Conservation (phyloP, 92 coral and sea anemone species). For the Paragorgia papillata region DNA sequence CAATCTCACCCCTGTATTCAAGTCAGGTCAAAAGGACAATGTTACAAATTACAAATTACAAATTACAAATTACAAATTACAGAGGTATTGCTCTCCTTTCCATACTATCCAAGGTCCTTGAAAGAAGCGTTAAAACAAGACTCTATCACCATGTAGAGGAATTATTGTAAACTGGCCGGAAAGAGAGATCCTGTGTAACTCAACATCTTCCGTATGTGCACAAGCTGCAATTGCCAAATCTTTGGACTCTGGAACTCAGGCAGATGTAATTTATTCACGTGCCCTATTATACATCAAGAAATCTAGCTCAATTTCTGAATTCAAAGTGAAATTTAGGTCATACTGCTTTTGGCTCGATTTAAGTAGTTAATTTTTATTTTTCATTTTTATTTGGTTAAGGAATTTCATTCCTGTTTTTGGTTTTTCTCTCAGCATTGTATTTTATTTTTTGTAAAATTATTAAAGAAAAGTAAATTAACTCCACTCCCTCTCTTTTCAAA, state of each 20-base stretch:
- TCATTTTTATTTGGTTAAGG: too few species aligned
- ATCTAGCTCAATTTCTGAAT: too few species aligned
- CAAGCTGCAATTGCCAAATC: constrained; percentile 32
- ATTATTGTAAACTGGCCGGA: constrained; percentile 6
- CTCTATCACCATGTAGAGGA: constrained; percentile 22
- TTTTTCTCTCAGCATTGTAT: too few species aligned
- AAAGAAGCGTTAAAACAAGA: constrained; percentile 43
- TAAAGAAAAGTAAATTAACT: too few species aligned
- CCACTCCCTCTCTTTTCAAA: too few species aligned
- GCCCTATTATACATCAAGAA: too few species aligned
- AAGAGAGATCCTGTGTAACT: constrained; percentile 40
- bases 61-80: too few species aligned
- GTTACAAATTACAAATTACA: constrained; percentile 45
- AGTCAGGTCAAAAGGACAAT: constrained; percentile 42
- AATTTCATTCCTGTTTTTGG: too few species aligned
- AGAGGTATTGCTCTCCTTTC: constrained; percentile 49
- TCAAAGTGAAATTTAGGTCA: too few species aligned
- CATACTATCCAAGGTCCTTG: constrained; percentile 51
- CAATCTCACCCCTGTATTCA: constrained; percentile 51
- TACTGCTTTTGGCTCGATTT: too few species aligned
- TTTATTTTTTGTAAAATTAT: too few species aligned
- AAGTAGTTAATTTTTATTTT: too few species aligned
- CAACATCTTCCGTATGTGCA: constrained; percentile 38
- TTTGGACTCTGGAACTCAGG: constrained; percentile 30
- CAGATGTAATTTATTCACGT: constrained; percentile 47